These are phyloP conservation scores for Pipistrellus pygmaeus DNA, from an alignment of 2,797 vertebrate genomes.

Conservation along the genomic window DNA sequence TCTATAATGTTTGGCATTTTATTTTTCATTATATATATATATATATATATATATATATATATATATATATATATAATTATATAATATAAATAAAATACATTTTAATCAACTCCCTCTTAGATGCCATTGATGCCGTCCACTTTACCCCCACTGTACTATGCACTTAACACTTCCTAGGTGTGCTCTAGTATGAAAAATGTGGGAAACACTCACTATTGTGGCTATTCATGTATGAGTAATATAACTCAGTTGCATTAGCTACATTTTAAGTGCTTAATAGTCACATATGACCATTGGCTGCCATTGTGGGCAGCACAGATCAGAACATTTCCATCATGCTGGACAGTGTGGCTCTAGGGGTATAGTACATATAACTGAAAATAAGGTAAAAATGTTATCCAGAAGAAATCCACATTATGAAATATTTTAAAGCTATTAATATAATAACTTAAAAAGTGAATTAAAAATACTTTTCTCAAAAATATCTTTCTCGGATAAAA, in stretches of 20 bases:
- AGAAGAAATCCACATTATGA: background rate
- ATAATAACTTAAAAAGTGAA: conserved; percentile 46
- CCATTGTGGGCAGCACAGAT: background rate
- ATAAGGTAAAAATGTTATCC: background rate
- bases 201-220: background rate
- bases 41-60: background rate
- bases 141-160: conserved; percentile 6
- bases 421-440: conserved; percentile 2
- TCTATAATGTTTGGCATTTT: conserved; percentile 10
- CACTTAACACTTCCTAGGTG: background rate
- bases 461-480: background rate
- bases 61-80: background rate
- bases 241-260: background rate
- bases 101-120: background rate
- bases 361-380: background rate
- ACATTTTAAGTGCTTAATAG: background rate
- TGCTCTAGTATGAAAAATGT: background rate
- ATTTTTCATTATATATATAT: background rate
- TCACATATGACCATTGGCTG: background rate
- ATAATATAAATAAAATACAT: conserved; percentile 16
- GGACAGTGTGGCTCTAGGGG: background rate
- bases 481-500: conserved; percentile 31
- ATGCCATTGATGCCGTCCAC: background rate
- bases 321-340: background rate
- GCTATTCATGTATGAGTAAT: background rate